Evolutionary conservation across 2,113 vertebrate species (phyloP), one percentile per base, ranked within the genome.

Genomic region (Procapra przewalskii): DNA sequence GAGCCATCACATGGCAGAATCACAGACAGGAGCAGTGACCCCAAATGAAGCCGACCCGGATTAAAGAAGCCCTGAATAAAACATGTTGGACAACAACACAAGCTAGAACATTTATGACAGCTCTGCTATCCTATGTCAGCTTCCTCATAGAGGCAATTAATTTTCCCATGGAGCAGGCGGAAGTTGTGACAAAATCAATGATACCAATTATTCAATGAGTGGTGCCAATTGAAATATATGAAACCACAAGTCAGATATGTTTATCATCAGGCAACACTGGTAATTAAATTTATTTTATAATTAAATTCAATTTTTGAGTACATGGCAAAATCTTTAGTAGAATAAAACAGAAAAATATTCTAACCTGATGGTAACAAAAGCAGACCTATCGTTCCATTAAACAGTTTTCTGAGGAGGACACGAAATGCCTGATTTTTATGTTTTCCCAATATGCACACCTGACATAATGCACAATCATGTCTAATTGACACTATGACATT

Each of bases 281-380:
- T 88, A 93, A 96, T 85, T 96, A 84, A 90, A 86, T 90, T 87
- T 90, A 81, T 80, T 84, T 92, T 90, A 29, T 62, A 90, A 80
- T 88, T 80, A 84, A 94, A 87, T 75, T 59, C 82, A 67, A 50
- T 62, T 6, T 52, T 55, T 94, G 13, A 23, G 50, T 52, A 45
- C 21, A 86, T 17, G 48, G 16, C 15, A 71, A 85, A 91, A 75
- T 86, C 29, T 81, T 54, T 75, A 86, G 10, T 16, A 75, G 2
- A 87, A 19, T 81, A 77, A 93, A 84, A 90, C 9, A 62, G 33
- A 85, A 90, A 86, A 88, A 86, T 36, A 9, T 43, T 50, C n/a
- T 7, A 48, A 29, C 10, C 11, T 36, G 40, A 92, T 1, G 84
- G 19, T 21, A 59, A 50, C 54, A 77, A 27, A 60, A 80, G 7